Evolutionary conservation across 2,888 invertebrate species (phyloP), one percentile per base, ranked within the genome.

Genomic region (Nomada lathburiana): DNA sequence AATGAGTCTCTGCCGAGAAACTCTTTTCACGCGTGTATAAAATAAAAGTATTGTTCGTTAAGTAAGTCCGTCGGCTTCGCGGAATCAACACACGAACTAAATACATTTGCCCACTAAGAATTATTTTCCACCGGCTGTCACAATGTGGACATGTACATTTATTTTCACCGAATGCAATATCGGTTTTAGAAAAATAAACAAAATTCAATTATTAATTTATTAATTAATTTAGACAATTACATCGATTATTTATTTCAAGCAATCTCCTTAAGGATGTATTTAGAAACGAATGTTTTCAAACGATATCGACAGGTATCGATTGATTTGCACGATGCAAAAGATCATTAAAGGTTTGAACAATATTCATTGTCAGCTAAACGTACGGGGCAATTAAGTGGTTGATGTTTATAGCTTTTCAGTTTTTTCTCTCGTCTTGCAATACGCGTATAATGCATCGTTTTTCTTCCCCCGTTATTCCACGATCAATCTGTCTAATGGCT

Each of bases 401-500:
- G 20, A 62, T 60, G 69, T 69, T 76, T 69, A 47, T 29, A 16
- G 57, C 5, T 36, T 50, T 57, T 23, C 13, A 18, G 42, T 65
- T 44, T 52, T 18, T 13, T 50, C 18, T 20, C 20, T 0, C 29
- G 36, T 47, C 2, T 23, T n/a, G 11, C n/a, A 29, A 36, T 36
- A 42, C 26, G 4, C 59, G 20, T 65, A 52, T 44, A 52, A 42
- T 26, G 63, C n/a, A 10, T 20, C 20, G 77, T 68, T 77, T 80
- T 26, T 42, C 78, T 42, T 68, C 26, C 29, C 57, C 59, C 63
- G 52, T 80, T 67, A 65, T 47, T 65, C 47, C 42, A 16, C 29
- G 70, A 64, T 70, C 65, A 47, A 71, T 80, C 44, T 73, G 47
- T 18, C 18, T 52, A 42, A 57, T 71, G 63, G 62, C 29, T 60